phyloP scores from a whole-genome alignment of 2,113 vertebrate species.

The Corythoichthys intestinalis region DNA sequence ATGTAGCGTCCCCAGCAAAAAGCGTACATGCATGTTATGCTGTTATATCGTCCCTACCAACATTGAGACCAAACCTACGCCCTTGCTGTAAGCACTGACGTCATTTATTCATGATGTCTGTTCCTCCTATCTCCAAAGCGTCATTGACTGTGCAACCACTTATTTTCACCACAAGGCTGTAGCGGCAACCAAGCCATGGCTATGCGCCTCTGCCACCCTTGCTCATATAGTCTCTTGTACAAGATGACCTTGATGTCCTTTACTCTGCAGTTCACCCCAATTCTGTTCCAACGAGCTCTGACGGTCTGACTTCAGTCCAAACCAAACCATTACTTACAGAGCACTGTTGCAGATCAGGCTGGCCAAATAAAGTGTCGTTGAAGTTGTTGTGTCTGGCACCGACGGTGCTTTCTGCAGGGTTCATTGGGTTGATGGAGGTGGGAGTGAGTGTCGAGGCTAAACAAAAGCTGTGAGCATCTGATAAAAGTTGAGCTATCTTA shows the following conservation, averaged over 20 bases:
- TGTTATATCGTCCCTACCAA: too few relatives aligned
- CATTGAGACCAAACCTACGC: too few relatives aligned
- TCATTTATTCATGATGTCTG: too few relatives aligned
- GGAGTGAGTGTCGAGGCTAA: constrained; percentile 24
- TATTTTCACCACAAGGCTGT: constrained; percentile 46
- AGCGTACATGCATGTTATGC: too few relatives aligned
- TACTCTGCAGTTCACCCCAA: constrained; percentile 44
- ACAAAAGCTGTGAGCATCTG: constrained; percentile 36
- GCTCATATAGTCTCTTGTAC: constrained; percentile 53
- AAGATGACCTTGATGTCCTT: constrained; percentile 62
- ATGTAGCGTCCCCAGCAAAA: too few relatives aligned
- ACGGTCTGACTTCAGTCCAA: constrained; percentile 45
- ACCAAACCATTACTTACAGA: constrained; percentile 49
- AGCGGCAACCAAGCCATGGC: constrained; percentile 27
- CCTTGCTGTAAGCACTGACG: too few relatives aligned
- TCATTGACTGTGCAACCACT: background rate
- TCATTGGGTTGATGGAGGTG: constrained; percentile 46
- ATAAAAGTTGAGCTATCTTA: constrained; percentile 1
- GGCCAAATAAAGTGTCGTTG: constrained; percentile 51
- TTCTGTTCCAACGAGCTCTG: constrained; percentile 37
- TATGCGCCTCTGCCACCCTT: constrained; percentile 29
- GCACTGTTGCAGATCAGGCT: constrained; percentile 45
- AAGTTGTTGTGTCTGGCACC: constrained; percentile 41
- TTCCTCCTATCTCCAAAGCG: background rate
- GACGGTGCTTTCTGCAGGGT: constrained; percentile 44